Evolutionary conservation across 1,140 invertebrate species (phyloP).

Genomic region (Mizuhopecten yessoensis): DNA sequence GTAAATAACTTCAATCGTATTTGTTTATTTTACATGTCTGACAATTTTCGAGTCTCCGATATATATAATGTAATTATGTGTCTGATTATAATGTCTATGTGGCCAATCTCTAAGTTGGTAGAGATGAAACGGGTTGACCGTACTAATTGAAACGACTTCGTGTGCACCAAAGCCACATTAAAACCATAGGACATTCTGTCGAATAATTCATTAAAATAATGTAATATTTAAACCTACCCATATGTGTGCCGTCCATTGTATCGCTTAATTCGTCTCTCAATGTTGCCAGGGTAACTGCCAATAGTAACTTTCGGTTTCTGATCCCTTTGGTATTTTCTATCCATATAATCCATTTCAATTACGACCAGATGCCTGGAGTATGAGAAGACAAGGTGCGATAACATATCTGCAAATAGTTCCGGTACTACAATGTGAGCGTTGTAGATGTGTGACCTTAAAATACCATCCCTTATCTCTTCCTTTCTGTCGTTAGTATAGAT

Average conservation of each 20-base stretch:
- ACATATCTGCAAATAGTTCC: constrained; percentile 15
- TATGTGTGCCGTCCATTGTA: background rate
- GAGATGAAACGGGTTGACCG: too few species aligned
- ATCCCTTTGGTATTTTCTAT: background rate
- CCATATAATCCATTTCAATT: background rate
- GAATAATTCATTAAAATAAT: too few species aligned
- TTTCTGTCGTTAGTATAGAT: background rate
- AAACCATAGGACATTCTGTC: too few species aligned
- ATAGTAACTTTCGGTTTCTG: background rate
- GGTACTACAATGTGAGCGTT: background rate
- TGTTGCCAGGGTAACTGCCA: background rate
- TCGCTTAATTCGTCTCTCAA: background rate
- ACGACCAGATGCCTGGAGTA: background rate
- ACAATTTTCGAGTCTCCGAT: too few species aligned
- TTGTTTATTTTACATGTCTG: too few species aligned
- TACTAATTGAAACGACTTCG: too few species aligned
- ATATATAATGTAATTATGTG: too few species aligned
- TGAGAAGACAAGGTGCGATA: background rate
- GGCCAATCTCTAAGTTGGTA: too few species aligned
- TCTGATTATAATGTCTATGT: too few species aligned
- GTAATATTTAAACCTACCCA: background rate
- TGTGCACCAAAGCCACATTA: too few species aligned
- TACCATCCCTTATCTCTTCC: background rate
- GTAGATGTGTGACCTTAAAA: background rate
- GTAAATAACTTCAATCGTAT: too few species aligned